phyloP scores from a whole-genome alignment of 2,888 invertebrate genomes.

The Agrotis segetum region DNA sequence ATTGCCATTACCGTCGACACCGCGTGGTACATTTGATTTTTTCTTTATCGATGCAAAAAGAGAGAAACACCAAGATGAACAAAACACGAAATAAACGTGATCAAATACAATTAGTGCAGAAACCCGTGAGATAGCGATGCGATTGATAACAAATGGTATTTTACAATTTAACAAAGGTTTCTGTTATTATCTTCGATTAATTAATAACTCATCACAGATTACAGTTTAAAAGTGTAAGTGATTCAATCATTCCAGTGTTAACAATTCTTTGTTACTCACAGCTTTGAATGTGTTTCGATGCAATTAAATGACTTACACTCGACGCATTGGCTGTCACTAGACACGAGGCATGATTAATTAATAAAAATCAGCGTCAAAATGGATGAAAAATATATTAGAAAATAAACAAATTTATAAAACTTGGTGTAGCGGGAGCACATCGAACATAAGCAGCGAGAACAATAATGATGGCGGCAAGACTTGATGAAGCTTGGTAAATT shows the following conservation, averaged over 20 bases:
- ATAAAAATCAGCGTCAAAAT: constrained; percentile 58
- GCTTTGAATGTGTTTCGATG: constrained; percentile 6
- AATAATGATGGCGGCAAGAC: neutral
- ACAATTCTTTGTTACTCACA: neutral
- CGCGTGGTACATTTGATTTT: constrained; percentile 98
- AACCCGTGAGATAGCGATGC: constrained; percentile 74
- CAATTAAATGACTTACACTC: constrained; percentile 59
- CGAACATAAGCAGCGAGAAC: constrained; percentile 2
- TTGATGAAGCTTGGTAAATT: constrained; percentile 1
- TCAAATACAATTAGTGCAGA: constrained; percentile 72
- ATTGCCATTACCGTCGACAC: constrained; percentile 98
- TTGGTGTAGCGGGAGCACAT: constrained; percentile 28
- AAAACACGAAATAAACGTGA: constrained; percentile 81
- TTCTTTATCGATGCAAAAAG: constrained; percentile 93
- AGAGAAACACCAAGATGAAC: constrained; percentile 90
- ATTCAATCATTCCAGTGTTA: constrained; percentile 60
- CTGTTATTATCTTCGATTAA: constrained; percentile 51
- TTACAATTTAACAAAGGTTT: constrained; percentile 55
- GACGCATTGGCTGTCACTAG: constrained; percentile 48
- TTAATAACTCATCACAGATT: constrained; percentile 75
- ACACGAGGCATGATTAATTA: constrained; percentile 50
- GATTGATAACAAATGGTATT: constrained; percentile 49
- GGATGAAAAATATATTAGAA: constrained; percentile 47
- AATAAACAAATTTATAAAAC: neutral
- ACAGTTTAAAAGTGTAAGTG: constrained; percentile 67